phyloP scores from a whole-genome alignment of 2,113 vertebrate species.

The Laticauda colubrina region DNA sequence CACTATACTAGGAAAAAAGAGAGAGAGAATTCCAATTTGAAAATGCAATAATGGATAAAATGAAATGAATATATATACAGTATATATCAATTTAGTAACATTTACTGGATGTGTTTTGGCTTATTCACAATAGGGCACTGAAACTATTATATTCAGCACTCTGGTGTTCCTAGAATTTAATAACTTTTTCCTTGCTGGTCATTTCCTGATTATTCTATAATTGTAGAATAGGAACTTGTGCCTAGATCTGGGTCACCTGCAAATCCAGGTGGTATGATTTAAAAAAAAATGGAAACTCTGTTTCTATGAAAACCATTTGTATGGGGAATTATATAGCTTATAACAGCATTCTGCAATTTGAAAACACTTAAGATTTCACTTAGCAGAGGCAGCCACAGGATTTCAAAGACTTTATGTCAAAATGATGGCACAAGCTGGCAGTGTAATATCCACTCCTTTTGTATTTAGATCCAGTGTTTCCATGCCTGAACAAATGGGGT shows the following conservation, averaged over 20 bases:
- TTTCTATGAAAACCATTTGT: not conserved
- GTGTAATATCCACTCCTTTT: not conserved
- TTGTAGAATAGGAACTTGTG: not conserved
- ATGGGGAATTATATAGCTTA: not conserved
- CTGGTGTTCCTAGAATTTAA: not conserved
- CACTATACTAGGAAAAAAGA: not conserved
- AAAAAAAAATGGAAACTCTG: not conserved
- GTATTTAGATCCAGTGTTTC: not conserved
- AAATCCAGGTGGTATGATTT: not conserved
- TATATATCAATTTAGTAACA: not conserved
- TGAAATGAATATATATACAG: not conserved
- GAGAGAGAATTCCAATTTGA: not conserved
- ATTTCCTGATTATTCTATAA: not conserved
- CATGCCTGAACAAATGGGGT: not conserved
- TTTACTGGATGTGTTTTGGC: not conserved
- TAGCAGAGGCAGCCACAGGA: not conserved
- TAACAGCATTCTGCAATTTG: not conserved
- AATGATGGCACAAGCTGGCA: not conserved
- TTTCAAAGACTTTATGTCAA: not conserved
- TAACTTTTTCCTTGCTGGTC: not conserved
- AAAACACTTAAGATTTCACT: not conserved
- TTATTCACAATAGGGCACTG: not conserved
- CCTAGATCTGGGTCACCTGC: not conserved
- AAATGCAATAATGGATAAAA: not conserved
- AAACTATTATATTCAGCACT: not conserved